Conservation (phyloP, 2,797 vertebrate genomes). For the Malacoraja senta region DNA sequence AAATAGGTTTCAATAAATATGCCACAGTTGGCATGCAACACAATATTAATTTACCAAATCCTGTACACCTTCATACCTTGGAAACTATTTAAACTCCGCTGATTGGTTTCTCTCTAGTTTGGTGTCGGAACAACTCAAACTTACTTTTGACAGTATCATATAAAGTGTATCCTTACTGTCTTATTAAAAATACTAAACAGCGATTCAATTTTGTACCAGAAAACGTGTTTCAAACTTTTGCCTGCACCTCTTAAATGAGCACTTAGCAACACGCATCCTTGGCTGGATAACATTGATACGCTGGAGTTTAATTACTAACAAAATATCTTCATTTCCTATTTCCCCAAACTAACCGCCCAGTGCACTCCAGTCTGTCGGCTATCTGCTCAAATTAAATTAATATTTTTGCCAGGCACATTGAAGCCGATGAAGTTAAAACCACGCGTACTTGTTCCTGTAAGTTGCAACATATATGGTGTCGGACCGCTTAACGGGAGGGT, state of each 20-base stretch:
- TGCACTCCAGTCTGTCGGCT: background rate
- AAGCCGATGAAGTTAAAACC: background rate
- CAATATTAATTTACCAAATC: background rate
- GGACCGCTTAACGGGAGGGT: background rate
- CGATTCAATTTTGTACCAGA: background rate
- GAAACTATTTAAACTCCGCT: background rate
- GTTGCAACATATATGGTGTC: background rate
- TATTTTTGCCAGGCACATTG: background rate
- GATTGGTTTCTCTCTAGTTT: background rate
- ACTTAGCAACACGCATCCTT: background rate
- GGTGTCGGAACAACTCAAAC: background rate
- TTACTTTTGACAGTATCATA: conserved; percentile 12
- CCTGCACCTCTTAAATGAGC: background rate
- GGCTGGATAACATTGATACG: background rate
- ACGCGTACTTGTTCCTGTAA: background rate
- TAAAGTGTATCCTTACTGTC: background rate
- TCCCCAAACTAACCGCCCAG: conserved; percentile 4
- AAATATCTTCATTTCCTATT: background rate
- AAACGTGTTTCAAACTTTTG: background rate
- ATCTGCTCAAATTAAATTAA: background rate
- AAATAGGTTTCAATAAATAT: background rate
- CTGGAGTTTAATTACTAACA: background rate
- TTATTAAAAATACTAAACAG: background rate
- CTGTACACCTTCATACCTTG: background rate
- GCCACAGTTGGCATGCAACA: background rate